Base-by-base conservation (phyloP, 1,140 invertebrate genomes). In the Drosophila rhopaloa region DNA sequence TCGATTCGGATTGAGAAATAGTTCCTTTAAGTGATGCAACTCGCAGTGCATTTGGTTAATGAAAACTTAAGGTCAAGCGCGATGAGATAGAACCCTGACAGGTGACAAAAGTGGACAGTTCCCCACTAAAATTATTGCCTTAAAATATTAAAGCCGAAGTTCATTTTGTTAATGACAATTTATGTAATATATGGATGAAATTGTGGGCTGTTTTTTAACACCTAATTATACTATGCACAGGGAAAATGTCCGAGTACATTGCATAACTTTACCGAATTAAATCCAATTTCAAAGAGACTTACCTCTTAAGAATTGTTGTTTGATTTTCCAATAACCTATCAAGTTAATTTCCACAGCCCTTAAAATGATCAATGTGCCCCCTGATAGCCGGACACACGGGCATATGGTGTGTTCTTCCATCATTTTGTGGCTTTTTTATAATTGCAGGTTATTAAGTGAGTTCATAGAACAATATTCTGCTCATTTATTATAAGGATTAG, bases 301-400 rank as follows among this genome's bases (percentile, higher is more conserved):
- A n/a, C n/a, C n/a, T n/a, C n/a, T n/a, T n/a, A n/a, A n/a, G n/a
- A n/a, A n/a, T n/a, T n/a, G n/a, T n/a, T n/a, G n/a, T n/a, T n/a
- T n/a, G n/a, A n/a, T n/a, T n/a, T n/a, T n/a, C n/a, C n/a, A n/a
- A n/a, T n/a, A n/a, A n/a, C n/a, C n/a, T n/a, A n/a, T n/a, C n/a
- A 84, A 83, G 81, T 84, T 84, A 58, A 83, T 84, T 80, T 84
- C 66, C 72, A 68, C 72, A 84, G 65, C 50, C 81, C 76, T 83
- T 83, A 84, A 80, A 80, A 76, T 76, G 62, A 83, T 58, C 66
- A 73, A 83, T 83, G 76, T 59, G 58, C 44, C 54, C 66, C 54
- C 65, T n/a, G 67, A 57, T 65, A 71, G 40, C 47, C 48, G 63
- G 62, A 40, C 67, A 48, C 41, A 32, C 58, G 66, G 62, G 35